Evolutionary conservation across 53 echinoderm and acorn worm genomes (phyloP).

Genomic region (Luidia sarsii): DNA sequence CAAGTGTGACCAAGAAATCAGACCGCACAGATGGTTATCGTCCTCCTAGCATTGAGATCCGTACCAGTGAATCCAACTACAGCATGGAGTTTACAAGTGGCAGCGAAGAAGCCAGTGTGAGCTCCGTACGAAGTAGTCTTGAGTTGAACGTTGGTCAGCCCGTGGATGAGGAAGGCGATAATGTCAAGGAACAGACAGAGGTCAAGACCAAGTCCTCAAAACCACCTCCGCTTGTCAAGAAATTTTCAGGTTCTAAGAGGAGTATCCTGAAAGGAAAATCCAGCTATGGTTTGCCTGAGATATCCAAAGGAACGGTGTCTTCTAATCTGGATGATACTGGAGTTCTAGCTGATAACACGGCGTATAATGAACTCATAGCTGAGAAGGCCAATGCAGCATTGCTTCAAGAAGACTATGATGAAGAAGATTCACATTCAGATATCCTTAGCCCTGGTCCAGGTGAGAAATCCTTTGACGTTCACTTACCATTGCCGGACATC

Average conservation of each 20-base stretch:
- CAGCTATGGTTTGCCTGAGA: conserved; percentile 53
- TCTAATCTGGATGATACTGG: conserved; percentile 69
- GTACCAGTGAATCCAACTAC: conserved; percentile 38
- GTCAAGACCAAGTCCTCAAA: conserved; percentile 23
- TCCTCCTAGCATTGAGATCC: conserved; percentile 33
- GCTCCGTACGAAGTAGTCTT: conserved; percentile 36
- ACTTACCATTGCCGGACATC: conserved; percentile 78
- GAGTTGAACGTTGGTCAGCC: conserved; percentile 32
- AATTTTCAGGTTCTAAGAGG: conserved; percentile 37
- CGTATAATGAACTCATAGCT: conserved; percentile 76
- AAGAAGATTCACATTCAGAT: conserved; percentile 13
- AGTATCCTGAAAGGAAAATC: conserved; percentile 85
- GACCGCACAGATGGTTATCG: conserved; percentile 39
- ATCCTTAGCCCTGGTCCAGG: conserved; percentile 44
- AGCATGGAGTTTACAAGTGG: conserved; percentile 51
- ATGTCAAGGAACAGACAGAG: conserved; percentile 40
- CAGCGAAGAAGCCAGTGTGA: conserved; percentile 26
- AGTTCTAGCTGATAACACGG: conserved; percentile 69
- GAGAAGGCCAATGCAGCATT: conserved; percentile 6
- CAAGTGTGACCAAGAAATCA: conserved; percentile 42
- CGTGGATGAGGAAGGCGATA: conserved; percentile 46
- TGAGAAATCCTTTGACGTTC: conserved; percentile 78
- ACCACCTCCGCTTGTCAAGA: conserved; percentile 64
- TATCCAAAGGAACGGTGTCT: conserved; percentile 61
- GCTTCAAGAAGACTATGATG: conserved; percentile 9